A percentile compares a stretch with the other conserved stretches of the same genome.
These are phyloP conservation scores for Sapajus apella DNA, from an alignment of 2,113 vertebrate genomes.

Conservation along the genomic window DNA sequence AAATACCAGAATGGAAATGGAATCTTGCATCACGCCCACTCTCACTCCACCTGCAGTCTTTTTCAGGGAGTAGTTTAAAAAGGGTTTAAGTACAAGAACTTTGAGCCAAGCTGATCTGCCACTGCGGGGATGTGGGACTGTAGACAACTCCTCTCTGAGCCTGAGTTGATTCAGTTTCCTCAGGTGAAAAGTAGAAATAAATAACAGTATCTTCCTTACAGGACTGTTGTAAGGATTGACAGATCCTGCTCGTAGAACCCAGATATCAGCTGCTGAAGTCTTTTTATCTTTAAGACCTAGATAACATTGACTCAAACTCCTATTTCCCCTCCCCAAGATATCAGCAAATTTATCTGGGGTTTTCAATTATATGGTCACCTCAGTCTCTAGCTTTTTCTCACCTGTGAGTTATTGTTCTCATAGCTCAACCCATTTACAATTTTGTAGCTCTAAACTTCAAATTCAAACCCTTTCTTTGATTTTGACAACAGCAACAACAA, in stretches of 20 bases:
- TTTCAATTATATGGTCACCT: background rate
- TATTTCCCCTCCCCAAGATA: background rate
- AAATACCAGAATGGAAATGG: background rate
- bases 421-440: background rate
- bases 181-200: background rate
- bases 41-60: background rate
- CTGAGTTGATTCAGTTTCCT: background rate
- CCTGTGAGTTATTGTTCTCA: background rate
- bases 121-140: background rate
- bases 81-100: background rate
- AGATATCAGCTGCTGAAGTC: background rate
- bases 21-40: background rate
- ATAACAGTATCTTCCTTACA: background rate
- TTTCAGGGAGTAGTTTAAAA: background rate
- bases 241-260: background rate
- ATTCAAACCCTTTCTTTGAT: background rate
- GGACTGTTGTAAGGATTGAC: background rate
- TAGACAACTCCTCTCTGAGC: slow-evolving; percentile 8
- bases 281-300: background rate
- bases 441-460: background rate
- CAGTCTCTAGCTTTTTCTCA: background rate
- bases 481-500: background rate
- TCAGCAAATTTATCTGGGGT: background rate
- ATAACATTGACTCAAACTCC: background rate
- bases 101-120: background rate